phyloP scores from a whole-genome alignment of 1,140 invertebrate species.

The Spodoptera litura region DNA sequence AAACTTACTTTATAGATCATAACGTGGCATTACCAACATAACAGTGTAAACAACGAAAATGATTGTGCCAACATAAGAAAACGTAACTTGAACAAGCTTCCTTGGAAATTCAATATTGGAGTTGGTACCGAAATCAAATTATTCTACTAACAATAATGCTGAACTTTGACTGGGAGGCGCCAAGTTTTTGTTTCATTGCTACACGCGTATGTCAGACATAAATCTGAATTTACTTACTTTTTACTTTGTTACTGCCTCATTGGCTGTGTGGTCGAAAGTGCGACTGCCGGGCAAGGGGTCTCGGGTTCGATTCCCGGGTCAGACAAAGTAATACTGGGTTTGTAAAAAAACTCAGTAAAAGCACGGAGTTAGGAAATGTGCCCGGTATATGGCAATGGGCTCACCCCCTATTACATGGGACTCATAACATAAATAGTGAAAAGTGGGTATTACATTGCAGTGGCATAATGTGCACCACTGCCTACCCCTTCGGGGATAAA shows the following conservation, averaged over 20 bases:
- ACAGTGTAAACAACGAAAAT: constrained; percentile 46
- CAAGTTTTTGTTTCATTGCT: constrained; percentile 21
- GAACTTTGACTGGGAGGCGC: constrained; percentile 18
- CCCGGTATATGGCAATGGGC: too few relatives aligned
- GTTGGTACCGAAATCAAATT: constrained; percentile 44
- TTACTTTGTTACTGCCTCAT: neutral
- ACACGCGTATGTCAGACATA: constrained; percentile 31
- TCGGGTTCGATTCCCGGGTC: too few relatives aligned
- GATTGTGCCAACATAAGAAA: constrained; percentile 46
- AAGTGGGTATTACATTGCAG: too few relatives aligned
- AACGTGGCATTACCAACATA: constrained; percentile 41
- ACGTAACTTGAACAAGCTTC: constrained; percentile 38
- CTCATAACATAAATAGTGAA: too few relatives aligned
- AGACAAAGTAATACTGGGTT: too few relatives aligned
- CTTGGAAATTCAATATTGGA: constrained; percentile 40
- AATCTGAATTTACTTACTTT: constrained; percentile 39
- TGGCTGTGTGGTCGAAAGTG: too few relatives aligned
- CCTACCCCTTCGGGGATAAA: too few relatives aligned
- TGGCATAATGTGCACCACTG: too few relatives aligned
- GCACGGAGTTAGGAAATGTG: too few relatives aligned
- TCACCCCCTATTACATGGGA: too few relatives aligned
- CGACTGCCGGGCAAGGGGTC: too few relatives aligned
- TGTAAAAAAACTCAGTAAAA: too few relatives aligned
- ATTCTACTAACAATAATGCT: constrained; percentile 25
- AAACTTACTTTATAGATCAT: constrained; percentile 39